A percentile compares a stretch with the other conserved stretches of the same genome.
Evolutionary conservation across 2,113 vertebrate species (phyloP).

Genomic region (Bubalus kerabau): DNA sequence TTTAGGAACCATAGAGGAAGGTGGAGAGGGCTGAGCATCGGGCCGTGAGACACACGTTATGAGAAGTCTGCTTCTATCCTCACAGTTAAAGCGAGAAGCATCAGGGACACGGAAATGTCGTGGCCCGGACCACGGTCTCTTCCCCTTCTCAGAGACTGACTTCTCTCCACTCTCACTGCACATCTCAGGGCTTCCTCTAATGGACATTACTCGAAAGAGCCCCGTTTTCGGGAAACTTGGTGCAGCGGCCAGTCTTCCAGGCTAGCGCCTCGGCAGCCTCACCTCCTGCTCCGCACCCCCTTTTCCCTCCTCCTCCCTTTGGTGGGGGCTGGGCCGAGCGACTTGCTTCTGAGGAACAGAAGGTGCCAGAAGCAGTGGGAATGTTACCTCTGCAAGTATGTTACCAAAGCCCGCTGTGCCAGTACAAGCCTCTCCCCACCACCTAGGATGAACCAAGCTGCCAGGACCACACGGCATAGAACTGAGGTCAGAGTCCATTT

Average conservation of each 20-base stretch:
- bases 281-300: accelerated
- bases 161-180: not conserved
- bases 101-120: not conserved
- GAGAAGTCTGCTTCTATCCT: slow-evolving; percentile 14
- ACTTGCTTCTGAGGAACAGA: not conserved
- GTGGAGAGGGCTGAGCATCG: slow-evolving; percentile 39
- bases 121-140: not conserved
- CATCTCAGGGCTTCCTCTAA: not conserved
- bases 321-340: no score
- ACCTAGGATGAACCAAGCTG: not conserved
- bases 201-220: accelerated
- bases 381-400: no score
- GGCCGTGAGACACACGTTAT: not conserved
- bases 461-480: accelerated
- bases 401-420: accelerated
- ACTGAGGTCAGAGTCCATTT: no score
- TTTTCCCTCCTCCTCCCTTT: not conserved
- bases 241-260: not conserved
- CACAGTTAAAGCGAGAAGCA: not conserved
- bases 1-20: slow-evolving; percentile 72
- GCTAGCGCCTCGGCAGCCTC: accelerated
- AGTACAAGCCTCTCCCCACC: accelerated
- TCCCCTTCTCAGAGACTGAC: not conserved
- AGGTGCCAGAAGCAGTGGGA: not conserved
- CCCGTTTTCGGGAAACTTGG: not conserved